Percentiles rank a stretch among this genome's conserved stretches.
These are phyloP conservation scores for Eulemur macaco DNA, from an alignment of 2,113 vertebrate species.

Conservation along the genomic window DNA sequence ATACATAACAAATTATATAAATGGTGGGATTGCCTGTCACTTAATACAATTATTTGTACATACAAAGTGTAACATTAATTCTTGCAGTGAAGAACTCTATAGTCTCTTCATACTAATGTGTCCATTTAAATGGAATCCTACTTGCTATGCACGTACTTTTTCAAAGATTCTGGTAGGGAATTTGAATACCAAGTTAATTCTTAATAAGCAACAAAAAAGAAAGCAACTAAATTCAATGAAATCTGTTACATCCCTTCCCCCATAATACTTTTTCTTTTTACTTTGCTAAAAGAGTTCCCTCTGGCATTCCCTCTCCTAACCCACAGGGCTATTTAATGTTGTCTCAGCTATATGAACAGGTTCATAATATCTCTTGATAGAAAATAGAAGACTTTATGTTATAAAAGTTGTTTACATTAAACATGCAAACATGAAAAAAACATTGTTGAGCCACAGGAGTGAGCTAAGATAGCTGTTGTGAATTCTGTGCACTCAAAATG, in stretches of 20 bases:
- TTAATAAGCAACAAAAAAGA: background rate
- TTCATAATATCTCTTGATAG: background rate
- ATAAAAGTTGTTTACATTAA: background rate
- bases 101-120: background rate
- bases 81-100: background rate
- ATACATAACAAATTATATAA: background rate
- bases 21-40: background rate
- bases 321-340: background rate
- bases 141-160: background rate
- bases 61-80: background rate
- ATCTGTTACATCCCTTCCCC: background rate
- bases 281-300: background rate
- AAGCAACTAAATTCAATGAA: background rate
- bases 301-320: background rate
- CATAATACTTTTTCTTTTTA: background rate
- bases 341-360: background rate
- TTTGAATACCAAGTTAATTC: background rate
- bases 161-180: background rate
- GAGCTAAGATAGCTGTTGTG: background rate
- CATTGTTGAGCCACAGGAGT: background rate
- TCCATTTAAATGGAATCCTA: background rate
- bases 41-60: background rate
- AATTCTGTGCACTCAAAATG: background rate
- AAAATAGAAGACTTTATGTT: background rate
- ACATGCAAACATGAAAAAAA: background rate